Evolutionary conservation across 2,797 vertebrate species (phyloP), one percentile per base, ranked within the genome.

Genomic region (Myiotriccus ornatus): DNA sequence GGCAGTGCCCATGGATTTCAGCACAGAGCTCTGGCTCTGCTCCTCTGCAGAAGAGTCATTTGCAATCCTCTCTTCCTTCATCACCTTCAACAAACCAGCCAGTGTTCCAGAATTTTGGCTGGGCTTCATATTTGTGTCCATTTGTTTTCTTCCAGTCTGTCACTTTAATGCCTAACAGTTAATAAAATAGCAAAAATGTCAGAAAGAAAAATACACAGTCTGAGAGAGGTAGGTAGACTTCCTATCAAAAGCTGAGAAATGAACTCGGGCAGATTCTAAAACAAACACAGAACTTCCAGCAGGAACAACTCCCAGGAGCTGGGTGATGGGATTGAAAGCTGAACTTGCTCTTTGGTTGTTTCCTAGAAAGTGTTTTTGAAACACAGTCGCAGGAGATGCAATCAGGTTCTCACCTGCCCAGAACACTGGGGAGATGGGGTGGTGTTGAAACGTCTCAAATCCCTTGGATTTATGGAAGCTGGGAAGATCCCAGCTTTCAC

Each of bases 161-260:
- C 75, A 85, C 44, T 87, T 69, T 32, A 77, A 70, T 69, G 47
- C 60, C 3, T 34, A 80, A 78, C 88, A 89, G 74, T 70, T 95
- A 76, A 92, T 92, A 95, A 92, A 94, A 71, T 83, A 93, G 74
- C 80, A 68, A 23, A 76, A 83, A 32, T 50, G 81, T 76, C 78
- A 84, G 46, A 21, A 86, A 89, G 81, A 95, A 88, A 95, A 94
- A 93, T 74, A 67, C 41, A 25, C 37, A 32, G 44, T n/a, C 63
- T n/a, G 67, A 64, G 70, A 78, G 74, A 27, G 34, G 59, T 79
- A 89, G 84, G 78, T 79, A 79, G 89, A 13, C 56, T 85, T 75
- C 47, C 39, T 71, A 83, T 49, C 53, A 77, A 27, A 89, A 89
- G 43, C 4, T 80, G 43, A 85, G 74, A 74, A 89, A 89, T 70